Base-by-base conservation (phyloP, 2,888 invertebrate genomes). In the Rugalucina vietnamica region DNA sequence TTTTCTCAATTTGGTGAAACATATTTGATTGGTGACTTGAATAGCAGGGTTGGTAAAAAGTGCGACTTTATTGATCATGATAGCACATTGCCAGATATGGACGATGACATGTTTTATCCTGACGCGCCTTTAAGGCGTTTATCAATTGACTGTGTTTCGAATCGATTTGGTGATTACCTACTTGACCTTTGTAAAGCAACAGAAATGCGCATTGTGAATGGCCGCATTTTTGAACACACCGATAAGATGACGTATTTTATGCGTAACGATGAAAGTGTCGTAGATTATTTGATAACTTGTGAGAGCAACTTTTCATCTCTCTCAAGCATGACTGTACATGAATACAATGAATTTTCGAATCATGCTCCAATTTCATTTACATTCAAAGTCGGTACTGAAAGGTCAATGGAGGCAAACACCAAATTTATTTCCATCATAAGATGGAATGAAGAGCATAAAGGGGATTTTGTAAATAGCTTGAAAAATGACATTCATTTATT, bases 291-390 rank as follows among this genome's bases (percentile, higher is more conserved):
- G 10, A 29, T 60, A 5, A 60, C 60, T 1, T 24, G 29, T 29
- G 5, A 2, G 8, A 32, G 4, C 5, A 27, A 60, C 29, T 60
- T 60, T 27, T 29, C 24, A 8, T 4, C 29, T 4, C 5, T 60
- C 27, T 10, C 3, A 1, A 29, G 65, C 14, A 37, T 76, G 57
- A 8, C 1, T 18, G 54, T 54, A 14, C 54, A 60, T 36, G 54
- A 57, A 60, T 76, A 60, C 24, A 76, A 76, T 36, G 75, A 76
- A 29, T 57, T 37, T 37, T 57, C 75, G n/a, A 76, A 76, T 36
- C 75, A 76, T 24, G 32, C 60, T 34, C 75, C 54, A 5, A n/a
- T 76, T n/a, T 5, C 34, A 14, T 76, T 76, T 57, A 5, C 54
- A 24, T n/a, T 76, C 2, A 57, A 60, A 60, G 1, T 36, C 32